These are phyloP conservation scores for Augochlora pura DNA, from an alignment of 1,140 invertebrate genomes.

Conservation along the genomic window DNA sequence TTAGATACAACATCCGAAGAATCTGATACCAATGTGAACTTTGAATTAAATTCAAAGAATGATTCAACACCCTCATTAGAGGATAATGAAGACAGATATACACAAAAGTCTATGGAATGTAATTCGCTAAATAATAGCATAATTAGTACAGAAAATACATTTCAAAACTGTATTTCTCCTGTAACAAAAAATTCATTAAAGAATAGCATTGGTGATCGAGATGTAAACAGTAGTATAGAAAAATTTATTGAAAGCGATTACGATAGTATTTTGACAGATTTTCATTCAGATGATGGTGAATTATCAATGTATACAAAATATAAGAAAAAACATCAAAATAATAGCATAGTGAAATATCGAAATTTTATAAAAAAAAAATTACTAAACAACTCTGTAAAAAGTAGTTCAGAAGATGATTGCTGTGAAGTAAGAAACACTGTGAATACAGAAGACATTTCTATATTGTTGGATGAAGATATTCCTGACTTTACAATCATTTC, in stretches of 20 bases:
- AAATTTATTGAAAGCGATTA: constrained; percentile 2
- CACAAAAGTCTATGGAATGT: not conserved
- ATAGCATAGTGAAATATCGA: constrained; percentile 70
- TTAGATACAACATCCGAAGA: not conserved
- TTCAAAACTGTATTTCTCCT: not conserved
- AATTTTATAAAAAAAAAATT: constrained; percentile 43
- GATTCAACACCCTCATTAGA: not conserved
- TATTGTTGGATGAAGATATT: not conserved
- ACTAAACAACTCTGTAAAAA: not conserved
- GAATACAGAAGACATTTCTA: not conserved
- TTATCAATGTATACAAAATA: constrained; percentile 74
- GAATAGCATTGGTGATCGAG: not conserved
- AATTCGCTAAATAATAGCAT: not conserved
- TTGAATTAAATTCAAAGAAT: not conserved
- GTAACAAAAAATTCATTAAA: not conserved
- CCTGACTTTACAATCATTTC: not conserved
- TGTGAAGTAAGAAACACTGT: not conserved
- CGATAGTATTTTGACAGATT: constrained; percentile 5
- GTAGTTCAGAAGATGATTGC: not conserved
- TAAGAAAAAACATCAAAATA: constrained; percentile 63
- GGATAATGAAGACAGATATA: not conserved
- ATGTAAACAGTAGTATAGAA: not conserved
- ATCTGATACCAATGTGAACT: not conserved
- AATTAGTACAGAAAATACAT: not conserved
- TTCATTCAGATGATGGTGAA: constrained; percentile 38